These are phyloP conservation scores for Chlamydotis undulata DNA, from an alignment of 2,113 vertebrate genomes.

Conservation along the genomic window DNA sequence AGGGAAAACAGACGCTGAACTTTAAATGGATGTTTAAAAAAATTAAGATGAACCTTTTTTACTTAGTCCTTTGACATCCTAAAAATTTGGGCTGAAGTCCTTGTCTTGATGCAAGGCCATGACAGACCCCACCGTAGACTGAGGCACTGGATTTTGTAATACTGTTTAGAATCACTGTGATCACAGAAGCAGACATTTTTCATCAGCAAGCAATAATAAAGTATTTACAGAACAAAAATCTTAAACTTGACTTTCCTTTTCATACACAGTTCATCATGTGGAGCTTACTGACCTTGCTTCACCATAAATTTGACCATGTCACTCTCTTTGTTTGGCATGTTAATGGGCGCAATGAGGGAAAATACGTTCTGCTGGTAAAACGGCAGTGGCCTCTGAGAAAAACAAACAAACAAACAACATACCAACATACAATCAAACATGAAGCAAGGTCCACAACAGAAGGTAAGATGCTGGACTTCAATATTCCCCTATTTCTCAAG, in stretches of 20 bases:
- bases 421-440: neutral
- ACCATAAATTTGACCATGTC: constrained; percentile 82
- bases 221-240: neutral
- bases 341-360: constrained; percentile 83
- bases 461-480: neutral
- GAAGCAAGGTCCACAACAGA: neutral
- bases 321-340: constrained; percentile 78
- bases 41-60: neutral
- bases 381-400: neutral
- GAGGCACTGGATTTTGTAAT: neutral
- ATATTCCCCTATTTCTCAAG: neutral
- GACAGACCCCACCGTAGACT: neutral
- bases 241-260: neutral
- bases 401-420: neutral
- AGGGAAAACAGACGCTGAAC: neutral
- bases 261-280: neutral
- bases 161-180: neutral
- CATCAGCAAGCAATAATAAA: neutral
- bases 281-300: constrained; percentile 78
- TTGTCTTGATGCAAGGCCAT: neutral
- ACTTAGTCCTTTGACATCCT: neutral
- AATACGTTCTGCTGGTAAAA: constrained; percentile 86
- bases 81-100: neutral
- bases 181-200: neutral
- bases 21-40: neutral